These are phyloP conservation scores for Gobionotothen gibberifrons DNA, from an alignment of 2,797 vertebrate species.

Conservation along the genomic window DNA sequence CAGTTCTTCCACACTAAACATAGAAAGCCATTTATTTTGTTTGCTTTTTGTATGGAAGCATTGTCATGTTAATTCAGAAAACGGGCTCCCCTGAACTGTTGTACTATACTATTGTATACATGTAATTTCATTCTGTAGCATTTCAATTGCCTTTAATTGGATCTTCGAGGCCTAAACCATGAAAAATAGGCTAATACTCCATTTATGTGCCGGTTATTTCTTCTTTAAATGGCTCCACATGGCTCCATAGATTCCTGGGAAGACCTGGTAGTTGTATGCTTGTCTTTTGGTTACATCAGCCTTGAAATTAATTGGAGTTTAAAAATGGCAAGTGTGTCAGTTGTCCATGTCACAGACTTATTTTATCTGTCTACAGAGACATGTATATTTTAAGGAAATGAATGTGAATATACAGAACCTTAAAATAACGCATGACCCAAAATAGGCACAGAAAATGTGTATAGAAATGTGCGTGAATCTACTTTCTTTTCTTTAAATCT, in stretches of 20 bases:
- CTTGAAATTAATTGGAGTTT: neutral
- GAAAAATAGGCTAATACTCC: neutral
- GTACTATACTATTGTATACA: too few relatives aligned
- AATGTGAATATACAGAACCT: neutral
- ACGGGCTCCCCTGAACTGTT: too few relatives aligned
- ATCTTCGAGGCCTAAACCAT: neutral
- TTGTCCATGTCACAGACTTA: neutral
- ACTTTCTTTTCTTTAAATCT: neutral
- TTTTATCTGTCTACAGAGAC: neutral
- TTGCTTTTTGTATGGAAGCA: neutral
- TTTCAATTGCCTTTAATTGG: neutral
- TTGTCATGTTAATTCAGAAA: neutral
- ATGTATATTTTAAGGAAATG: neutral
- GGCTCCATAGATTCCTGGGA: too few relatives aligned
- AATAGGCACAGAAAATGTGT: too few relatives aligned
- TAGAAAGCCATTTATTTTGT: neutral
- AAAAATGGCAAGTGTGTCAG: neutral
- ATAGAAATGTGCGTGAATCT: neutral
- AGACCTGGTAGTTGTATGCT: neutral
- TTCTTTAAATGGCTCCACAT: neutral
- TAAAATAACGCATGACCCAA: neutral
- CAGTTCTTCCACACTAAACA: neutral
- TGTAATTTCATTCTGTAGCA: neutral
- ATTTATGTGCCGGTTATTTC: neutral
- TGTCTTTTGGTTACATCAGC: neutral